Evolutionary conservation across 2,113 vertebrate species (phyloP), one percentile per base, ranked within the genome.

Genomic region (Caranx melampygus): DNA sequence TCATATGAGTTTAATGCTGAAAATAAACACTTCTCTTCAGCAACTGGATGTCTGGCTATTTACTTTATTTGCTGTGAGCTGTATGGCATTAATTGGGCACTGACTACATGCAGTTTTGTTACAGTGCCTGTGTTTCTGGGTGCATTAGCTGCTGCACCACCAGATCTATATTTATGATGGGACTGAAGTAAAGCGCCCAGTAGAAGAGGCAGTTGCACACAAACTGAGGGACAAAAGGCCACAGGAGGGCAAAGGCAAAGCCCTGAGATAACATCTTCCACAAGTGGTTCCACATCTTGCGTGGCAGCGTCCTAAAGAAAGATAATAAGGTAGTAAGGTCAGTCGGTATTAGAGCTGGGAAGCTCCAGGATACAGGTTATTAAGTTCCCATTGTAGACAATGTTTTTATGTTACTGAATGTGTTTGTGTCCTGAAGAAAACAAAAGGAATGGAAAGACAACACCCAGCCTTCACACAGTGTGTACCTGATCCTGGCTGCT

Each of bases 121-220:
- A 94, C 70, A 65, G 82, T 1, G 87, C 91, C 79, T 96, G 95
- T 4, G 96, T 97, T 79, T 97, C 96, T 34, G 96, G 94, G 26
- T 93, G 94, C 40, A 96, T 93, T 2, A 98, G 88, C 84, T 97
- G 96, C 88, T 96, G 96, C 68, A 98, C 96, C 57, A 99, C 95
- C n/a, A 96, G 93, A 88, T 98, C 96, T 40, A 98, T 97, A 75
- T 98, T 98, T 84, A 97, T 96, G 72, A 98, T 95, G 58, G 97
- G 97, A 79, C 95, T 97, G 89, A 98, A 96, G 91, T 98, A 99
- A 72, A 99, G 94, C 47, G 95, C 97, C 96, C 96, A 98, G 91
- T 99, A 99, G 94, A 99, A 98, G 72, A 98, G 91, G 88, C 96
- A 97, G 88, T 97, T 97, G 94, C 97, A 97, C 70, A 97, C 92